Percentiles rank a stretch among this genome's conserved stretches.
These are phyloP conservation scores for Probosciger aterrimus DNA, from an alignment of 2,113 vertebrate genomes.

Conservation along the genomic window DNA sequence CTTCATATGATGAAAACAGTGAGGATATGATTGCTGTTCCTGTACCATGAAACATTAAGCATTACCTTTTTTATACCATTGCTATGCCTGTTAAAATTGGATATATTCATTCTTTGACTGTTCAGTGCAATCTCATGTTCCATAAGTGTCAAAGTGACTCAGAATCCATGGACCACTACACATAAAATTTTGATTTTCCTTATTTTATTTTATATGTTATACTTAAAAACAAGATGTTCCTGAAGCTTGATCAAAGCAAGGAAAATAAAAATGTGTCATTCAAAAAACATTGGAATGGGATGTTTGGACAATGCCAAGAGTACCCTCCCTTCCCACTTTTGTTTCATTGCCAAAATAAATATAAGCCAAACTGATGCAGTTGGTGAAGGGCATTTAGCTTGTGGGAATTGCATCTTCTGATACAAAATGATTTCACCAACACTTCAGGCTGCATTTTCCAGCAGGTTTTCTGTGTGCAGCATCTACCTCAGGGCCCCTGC, in stretches of 20 bases:
- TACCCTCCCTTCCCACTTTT: not conserved
- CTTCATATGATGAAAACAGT: not conserved
- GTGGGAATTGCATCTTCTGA: not conserved
- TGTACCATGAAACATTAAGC: not conserved
- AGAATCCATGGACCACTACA: not conserved
- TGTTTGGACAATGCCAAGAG: not conserved
- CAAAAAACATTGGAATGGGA: not conserved
- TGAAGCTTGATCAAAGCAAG: not conserved
- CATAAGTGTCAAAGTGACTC: not conserved
- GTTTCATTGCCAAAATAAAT: not conserved
- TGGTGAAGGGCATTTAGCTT: not conserved
- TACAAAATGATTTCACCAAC: not conserved
- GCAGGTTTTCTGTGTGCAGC: not conserved
- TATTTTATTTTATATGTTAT: not conserved
- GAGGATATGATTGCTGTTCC: not conserved
- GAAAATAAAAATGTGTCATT: not conserved
- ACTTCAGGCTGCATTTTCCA: not conserved
- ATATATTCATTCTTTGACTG: not conserved
- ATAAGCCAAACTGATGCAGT: not conserved
- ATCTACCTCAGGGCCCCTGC: not conserved
- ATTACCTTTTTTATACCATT: not conserved
- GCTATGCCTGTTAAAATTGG: not conserved
- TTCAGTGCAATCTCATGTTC: not conserved
- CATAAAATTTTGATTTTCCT: not conserved
- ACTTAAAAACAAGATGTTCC: not conserved